These are phyloP conservation scores for Meloidogyne exigua DNA, from an alignment of 1,140 invertebrate species.

Conservation along the genomic window DNA sequence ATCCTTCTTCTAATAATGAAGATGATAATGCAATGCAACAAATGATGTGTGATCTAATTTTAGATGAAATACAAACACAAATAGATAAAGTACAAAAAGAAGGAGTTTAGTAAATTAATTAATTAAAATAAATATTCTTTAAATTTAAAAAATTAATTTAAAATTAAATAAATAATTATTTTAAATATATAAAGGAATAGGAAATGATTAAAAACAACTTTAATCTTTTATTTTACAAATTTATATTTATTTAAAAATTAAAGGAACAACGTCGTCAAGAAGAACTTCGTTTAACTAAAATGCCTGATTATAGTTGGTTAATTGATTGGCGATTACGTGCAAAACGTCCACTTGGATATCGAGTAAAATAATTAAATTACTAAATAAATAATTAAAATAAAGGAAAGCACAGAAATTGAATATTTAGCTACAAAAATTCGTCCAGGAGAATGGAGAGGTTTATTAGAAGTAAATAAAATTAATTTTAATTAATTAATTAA, in stretches of 20 bases:
- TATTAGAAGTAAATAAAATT: conserved; percentile 2
- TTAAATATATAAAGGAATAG: too few relatives aligned
- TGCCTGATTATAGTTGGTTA: conserved; percentile 25
- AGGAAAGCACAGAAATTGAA: conserved; percentile 25
- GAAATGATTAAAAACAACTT: too few relatives aligned
- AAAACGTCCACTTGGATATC: conserved; percentile 20
- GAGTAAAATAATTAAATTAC: neutral
- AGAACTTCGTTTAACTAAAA: conserved; percentile 16
- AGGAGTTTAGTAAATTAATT: neutral
- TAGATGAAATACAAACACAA: conserved; percentile 23
- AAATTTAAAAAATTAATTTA: too few relatives aligned
- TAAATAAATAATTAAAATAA: neutral
- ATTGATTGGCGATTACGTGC: conserved; percentile 26
- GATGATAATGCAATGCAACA: conserved; percentile 23
- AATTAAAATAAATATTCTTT: too few relatives aligned
- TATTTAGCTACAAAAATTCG: conserved; percentile 15
- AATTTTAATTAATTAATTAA: neutral
- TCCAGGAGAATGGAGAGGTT: conserved; percentile 16
- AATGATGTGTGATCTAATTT: conserved; percentile 25
- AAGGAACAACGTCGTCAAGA: conserved; percentile 22
- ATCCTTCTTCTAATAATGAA: neutral
- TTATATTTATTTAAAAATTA: too few relatives aligned
- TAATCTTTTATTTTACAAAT: too few relatives aligned
- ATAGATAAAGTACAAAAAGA: conserved; percentile 18
- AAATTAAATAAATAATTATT: too few relatives aligned